A percentile compares a stretch with the other conserved stretches of the same genome.
phyloP scores from a whole-genome alignment of 2,113 vertebrate genomes.

The Lanius collurio region DNA sequence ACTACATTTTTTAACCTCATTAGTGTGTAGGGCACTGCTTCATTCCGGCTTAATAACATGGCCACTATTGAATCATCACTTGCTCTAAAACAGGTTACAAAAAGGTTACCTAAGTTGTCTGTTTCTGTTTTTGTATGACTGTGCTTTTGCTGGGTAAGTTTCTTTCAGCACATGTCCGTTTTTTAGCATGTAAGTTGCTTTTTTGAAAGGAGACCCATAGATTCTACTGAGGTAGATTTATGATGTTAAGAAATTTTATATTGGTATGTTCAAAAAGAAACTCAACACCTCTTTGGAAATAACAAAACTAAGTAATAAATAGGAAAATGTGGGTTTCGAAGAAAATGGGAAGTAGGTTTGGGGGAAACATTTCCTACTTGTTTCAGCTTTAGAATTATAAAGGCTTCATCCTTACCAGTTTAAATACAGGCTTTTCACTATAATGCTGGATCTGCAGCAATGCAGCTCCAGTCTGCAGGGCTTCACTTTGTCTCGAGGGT shows the following conservation, averaged over 20 bases:
- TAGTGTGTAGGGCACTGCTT: constrained; percentile 60
- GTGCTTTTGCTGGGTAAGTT: neutral
- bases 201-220: neutral
- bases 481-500: neutral
- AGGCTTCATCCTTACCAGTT: neutral
- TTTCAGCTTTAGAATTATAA: neutral
- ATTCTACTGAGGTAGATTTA: neutral
- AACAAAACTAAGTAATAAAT: neutral
- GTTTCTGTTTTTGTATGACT: constrained; percentile 10
- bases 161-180: neutral
- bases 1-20: constrained; percentile 73
- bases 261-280: neutral
- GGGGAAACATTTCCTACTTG: neutral
- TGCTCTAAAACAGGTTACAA: constrained; percentile 40
- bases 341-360: neutral
- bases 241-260: neutral
- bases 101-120: constrained; percentile 28
- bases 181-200: neutral
- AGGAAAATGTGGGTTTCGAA: neutral
- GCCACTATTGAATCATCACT: constrained; percentile 51
- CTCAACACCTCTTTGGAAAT: neutral
- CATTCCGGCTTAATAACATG: constrained; percentile 46
- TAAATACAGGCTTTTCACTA: neutral
- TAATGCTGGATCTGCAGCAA: neutral
- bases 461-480: neutral